Conservation (phyloP, 2,888 invertebrate genomes). For the Elmis aenea region DNA sequence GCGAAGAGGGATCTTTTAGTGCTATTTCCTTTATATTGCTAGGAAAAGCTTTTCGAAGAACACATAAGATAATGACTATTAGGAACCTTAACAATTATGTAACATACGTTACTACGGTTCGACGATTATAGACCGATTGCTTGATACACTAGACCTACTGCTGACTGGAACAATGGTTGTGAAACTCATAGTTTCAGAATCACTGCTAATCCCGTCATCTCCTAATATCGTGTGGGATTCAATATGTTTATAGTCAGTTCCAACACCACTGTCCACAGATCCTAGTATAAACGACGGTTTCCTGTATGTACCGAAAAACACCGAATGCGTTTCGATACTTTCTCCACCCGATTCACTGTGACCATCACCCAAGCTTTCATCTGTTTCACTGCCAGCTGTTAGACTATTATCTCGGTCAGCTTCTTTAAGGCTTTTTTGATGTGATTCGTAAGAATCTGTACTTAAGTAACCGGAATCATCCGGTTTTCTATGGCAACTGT, state of each 20-base stretch:
- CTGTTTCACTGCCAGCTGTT: slow-evolving; percentile 62
- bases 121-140: slow-evolving; percentile 9
- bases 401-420: slow-evolving; percentile 44
- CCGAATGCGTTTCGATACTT: slow-evolving; percentile 82
- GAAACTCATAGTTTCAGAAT: slow-evolving; percentile 49
- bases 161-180: slow-evolving; percentile 43
- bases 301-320: slow-evolving; percentile 72
- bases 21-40: too few species aligned
- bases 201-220: slow-evolving; percentile 41
- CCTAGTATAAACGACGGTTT: slow-evolving; percentile 39
- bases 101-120: slow-evolving; percentile 4
- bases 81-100: too few species aligned
- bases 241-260: slow-evolving; percentile 28
- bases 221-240: slow-evolving; percentile 26
- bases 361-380: slow-evolving; percentile 71
- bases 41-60: too few species aligned
- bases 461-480: slow-evolving; percentile 83
- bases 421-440: slow-evolving; percentile 46
- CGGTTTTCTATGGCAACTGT: slow-evolving; percentile 35
- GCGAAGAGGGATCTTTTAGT: too few species aligned
- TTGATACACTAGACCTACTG: slow-evolving; percentile 7
- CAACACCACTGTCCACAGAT: slow-evolving; percentile 45
- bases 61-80: too few species aligned
- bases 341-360: slow-evolving; percentile 84
- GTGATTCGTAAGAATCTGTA: slow-evolving; percentile 67